These are phyloP conservation scores for Hydrotaea cyrtoneurina DNA, from an alignment of 2,888 invertebrate genomes.

Conservation along the genomic window DNA sequence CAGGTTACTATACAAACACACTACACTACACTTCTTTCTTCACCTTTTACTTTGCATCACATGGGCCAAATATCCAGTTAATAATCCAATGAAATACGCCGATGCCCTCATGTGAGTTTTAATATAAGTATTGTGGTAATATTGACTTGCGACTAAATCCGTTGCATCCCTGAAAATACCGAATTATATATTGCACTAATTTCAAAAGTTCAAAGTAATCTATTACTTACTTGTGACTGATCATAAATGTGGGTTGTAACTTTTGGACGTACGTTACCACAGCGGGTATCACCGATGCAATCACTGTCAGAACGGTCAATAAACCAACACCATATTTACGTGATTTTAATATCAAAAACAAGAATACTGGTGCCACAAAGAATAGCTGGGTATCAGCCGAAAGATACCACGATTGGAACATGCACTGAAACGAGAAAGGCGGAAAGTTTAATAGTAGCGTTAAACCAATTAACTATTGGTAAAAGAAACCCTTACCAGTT, in stretches of 20 bases:
- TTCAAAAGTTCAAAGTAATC: background rate
- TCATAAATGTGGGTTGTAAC: conserved; percentile 86
- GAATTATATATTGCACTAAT: background rate
- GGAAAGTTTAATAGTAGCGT: background rate
- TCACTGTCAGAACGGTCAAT: conserved; percentile 81
- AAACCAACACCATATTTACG: conserved; percentile 83
- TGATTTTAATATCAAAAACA: conserved; percentile 86
- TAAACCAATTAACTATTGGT: background rate
- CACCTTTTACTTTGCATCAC: conserved; percentile 83
- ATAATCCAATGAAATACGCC: conserved; percentile 86
- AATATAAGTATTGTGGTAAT: conserved; percentile 86
- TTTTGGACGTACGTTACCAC: conserved; percentile 83
- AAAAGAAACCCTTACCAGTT: conserved; percentile 70
- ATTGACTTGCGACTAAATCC: conserved; percentile 84
- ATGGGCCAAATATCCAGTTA: conserved; percentile 86
- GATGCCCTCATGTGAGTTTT: conserved; percentile 89
- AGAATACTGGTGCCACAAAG: conserved; percentile 85
- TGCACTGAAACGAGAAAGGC: conserved; percentile 79
- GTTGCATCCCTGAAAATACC: conserved; percentile 84
- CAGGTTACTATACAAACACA: no score
- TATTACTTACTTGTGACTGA: conserved; percentile 80
- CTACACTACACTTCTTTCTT: no score
- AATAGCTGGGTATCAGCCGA: conserved; percentile 85
- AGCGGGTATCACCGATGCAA: conserved; percentile 83
- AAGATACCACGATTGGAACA: conserved; percentile 83